These are phyloP conservation scores for Ptyas mucosa DNA, from an alignment of 2,113 vertebrate species.

Conservation along the genomic window DNA sequence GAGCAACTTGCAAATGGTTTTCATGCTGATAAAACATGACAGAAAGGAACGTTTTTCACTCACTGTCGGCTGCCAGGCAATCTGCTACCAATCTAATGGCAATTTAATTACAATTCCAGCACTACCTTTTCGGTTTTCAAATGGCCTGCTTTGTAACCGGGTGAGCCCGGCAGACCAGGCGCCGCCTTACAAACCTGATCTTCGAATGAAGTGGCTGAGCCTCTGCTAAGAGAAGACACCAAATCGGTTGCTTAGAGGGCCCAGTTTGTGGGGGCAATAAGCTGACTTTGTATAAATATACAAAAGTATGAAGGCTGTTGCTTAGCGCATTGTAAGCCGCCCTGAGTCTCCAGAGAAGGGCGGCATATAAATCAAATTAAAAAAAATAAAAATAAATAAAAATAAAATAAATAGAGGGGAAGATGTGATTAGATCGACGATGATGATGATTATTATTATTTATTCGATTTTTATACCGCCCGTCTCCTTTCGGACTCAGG, in stretches of 20 bases:
- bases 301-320: too few relatives aligned
- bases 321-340: too few relatives aligned
- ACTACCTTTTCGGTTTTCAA: conserved; percentile 8
- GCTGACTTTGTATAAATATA: too few relatives aligned
- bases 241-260: neutral
- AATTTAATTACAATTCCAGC: conserved; percentile 61
- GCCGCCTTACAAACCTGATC: fast-evolving
- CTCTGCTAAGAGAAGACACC: neutral
- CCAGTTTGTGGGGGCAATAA: too few relatives aligned
- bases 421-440: too few relatives aligned
- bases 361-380: too few relatives aligned
- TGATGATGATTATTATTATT: too few relatives aligned
- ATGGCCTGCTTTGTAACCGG: fast-evolving
- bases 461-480: too few relatives aligned
- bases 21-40: conserved; percentile 70
- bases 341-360: too few relatives aligned
- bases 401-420: too few relatives aligned
- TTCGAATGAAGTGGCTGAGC: neutral
- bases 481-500: too few relatives aligned
- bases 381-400: too few relatives aligned
- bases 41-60: conserved; percentile 59
- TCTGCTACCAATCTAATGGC: conserved; percentile 61
- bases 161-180: neutral
- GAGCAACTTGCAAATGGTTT: conserved; percentile 64
- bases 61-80: conserved; percentile 66